Base-by-base conservation (phyloP, 1,140 invertebrate species). In the Drosophila sproati region DNA sequence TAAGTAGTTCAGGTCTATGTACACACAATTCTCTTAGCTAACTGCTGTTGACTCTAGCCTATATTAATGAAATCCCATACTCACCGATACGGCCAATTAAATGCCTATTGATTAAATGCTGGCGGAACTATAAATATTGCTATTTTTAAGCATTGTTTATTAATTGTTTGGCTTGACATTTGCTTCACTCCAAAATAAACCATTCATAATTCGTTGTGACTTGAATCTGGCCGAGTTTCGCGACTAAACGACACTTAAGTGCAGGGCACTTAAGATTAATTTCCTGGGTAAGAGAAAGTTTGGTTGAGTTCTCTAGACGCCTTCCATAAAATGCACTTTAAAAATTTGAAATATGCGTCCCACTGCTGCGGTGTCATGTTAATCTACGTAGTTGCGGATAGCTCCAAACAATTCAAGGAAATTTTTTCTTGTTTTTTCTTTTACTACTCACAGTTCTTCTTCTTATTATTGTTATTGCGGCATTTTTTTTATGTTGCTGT, bases 11-110 rank as follows among this genome's bases (percentile, higher is more conserved):
- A 3, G 5, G 39, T n/a, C 5, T 20, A 8, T 10, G 47, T 31
- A 55, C 39, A 52, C 5, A 39, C 32, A 35, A 50, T 61, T 50
- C 47, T 32, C 20, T 50, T 8, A 45, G 39, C 37, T 43, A 34
- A 45, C 28, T 32, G 29, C n/a, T 64, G 34, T 57, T 56, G 41
- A 57, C 41, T 45, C 45, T 43, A 56, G 39, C 8, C 52, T 20
- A 50, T 32, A 67, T 57, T 43, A 8, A 29, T 28, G 20, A 45
- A 52, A 55, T 43, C 29, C 12, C 34, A 34, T 10, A 35, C 39
- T 54, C 7, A 48, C 47, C 77, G 81, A 83, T 83, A 85, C 57
- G 43, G 41, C 60, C 85, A 83, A 83, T 85, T 73, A 45, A 60
- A 50, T 57, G 45, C 45, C 37, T 50, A 60, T 64, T 63, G 73